These are phyloP conservation scores for Stegodyphus mimosarum DNA, from an alignment of 1,140 invertebrate species.

Conservation along the genomic window DNA sequence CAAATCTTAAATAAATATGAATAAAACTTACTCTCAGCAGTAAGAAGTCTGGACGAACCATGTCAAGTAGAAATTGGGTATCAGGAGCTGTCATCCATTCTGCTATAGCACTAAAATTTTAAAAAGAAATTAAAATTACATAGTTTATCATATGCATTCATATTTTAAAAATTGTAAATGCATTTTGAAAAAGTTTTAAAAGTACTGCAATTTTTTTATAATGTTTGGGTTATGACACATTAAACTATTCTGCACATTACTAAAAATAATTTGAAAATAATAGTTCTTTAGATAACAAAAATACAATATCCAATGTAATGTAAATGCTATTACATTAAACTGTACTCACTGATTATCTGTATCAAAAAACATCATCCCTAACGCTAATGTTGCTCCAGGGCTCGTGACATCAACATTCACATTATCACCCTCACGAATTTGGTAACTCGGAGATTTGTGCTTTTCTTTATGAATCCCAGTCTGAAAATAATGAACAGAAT, in stretches of 20 bases:
- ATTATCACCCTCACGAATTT: constrained; percentile 89
- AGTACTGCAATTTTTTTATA: background rate
- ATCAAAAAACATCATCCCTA: constrained; percentile 93
- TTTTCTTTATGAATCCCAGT: constrained; percentile 82
- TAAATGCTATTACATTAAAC: background rate
- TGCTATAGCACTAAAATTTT: constrained; percentile 78
- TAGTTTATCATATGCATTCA: constrained; percentile 9
- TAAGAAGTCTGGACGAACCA: constrained; percentile 92
- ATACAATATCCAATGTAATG: background rate
- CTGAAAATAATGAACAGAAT: constrained; percentile 62
- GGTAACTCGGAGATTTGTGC: constrained; percentile 83
- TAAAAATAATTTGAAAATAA: too few species aligned
- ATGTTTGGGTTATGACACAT: background rate
- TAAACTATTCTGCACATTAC: background rate
- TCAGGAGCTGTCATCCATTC: constrained; percentile 92
- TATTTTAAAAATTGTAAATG: background rate
- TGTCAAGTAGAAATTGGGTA: constrained; percentile 90
- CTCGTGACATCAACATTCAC: constrained; percentile 97
- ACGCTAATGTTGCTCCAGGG: constrained; percentile 91
- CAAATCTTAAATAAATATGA: background rate
- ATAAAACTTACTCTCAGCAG: constrained; percentile 74
- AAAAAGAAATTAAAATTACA: constrained; percentile 39
- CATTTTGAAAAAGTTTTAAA: background rate
- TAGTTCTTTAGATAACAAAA: too few species aligned
- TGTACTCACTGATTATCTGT: constrained; percentile 76